Conservation (phyloP, 2,797 vertebrate genomes). For the Streptopelia turtur region DNA sequence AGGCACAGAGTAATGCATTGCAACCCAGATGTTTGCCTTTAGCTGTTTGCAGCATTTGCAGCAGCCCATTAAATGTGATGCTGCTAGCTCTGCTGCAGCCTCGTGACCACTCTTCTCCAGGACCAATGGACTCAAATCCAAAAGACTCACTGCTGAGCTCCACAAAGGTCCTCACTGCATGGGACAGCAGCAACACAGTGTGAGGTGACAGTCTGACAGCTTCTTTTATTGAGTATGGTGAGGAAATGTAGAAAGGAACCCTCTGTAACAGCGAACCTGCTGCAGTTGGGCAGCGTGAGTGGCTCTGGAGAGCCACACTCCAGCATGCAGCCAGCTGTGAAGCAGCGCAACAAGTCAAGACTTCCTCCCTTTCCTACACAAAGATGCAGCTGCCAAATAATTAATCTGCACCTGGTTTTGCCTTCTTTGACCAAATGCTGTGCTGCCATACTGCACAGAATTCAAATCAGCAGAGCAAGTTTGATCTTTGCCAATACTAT, state of each 20-base stretch:
- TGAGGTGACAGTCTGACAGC: not conserved
- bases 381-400: conserved; percentile 12
- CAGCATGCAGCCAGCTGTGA: not conserved
- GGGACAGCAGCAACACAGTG: not conserved
- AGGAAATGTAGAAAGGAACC: conserved; percentile 3
- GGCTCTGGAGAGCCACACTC: not conserved
- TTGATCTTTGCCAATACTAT: conserved; percentile 9
- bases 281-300: not conserved
- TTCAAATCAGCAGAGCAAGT: conserved; percentile 23
- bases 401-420: not conserved
- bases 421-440: conserved; percentile 33
- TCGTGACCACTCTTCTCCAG: not conserved
- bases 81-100: not conserved
- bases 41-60: fast-evolving
- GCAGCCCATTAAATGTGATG: no score
- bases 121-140: not conserved
- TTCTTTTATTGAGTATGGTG: not conserved
- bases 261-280: not conserved
- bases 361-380: not conserved
- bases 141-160: not conserved
- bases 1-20: not conserved
- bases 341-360: not conserved
- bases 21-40: not conserved
- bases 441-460: conserved; percentile 34
- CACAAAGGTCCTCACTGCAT: not conserved